These are phyloP conservation scores for Micrasema minimum DNA, from an alignment of 1,140 invertebrate genomes.

Conservation along the genomic window DNA sequence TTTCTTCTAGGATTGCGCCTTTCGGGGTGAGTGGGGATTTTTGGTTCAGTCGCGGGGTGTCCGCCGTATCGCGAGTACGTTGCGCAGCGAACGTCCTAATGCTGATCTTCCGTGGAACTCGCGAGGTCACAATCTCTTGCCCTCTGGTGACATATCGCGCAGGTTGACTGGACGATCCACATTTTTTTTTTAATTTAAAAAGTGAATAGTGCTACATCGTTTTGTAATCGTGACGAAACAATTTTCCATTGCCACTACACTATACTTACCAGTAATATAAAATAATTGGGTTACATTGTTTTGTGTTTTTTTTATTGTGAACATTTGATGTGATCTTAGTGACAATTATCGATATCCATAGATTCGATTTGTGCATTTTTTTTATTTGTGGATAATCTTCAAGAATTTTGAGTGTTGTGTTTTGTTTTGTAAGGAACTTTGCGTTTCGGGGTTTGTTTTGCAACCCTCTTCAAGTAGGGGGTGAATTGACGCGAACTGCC, in stretches of 20 bases:
- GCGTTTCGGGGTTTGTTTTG: slow-evolving; percentile 10
- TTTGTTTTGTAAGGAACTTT: slow-evolving; percentile 23
- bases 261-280: too few species aligned
- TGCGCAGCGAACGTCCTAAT: slow-evolving; percentile 3
- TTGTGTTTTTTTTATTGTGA: too few species aligned
- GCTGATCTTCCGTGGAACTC: slow-evolving; percentile 6
- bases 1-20: slow-evolving; percentile 23
- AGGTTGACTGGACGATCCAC: background rate
- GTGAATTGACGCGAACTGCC: slow-evolving; percentile 12
- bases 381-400: background rate
- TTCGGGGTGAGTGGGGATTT: slow-evolving; percentile 25
- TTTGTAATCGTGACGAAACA: too few species aligned
- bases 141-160: slow-evolving; percentile 20
- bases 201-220: too few species aligned
- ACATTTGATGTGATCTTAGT: too few species aligned
- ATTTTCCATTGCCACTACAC: too few species aligned
- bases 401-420: slow-evolving; percentile 21
- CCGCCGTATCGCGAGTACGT: slow-evolving; percentile 26
- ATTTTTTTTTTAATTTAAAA: too few species aligned
- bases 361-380: too few species aligned
- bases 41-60: slow-evolving; percentile 41
- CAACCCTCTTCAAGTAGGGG: slow-evolving; percentile 23
- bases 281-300: too few species aligned
- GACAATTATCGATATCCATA: too few species aligned
- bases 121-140: slow-evolving; percentile 35